Evolutionary conservation across 2,113 vertebrate species (phyloP).

Genomic region (Bubo blakistoni): DNA sequence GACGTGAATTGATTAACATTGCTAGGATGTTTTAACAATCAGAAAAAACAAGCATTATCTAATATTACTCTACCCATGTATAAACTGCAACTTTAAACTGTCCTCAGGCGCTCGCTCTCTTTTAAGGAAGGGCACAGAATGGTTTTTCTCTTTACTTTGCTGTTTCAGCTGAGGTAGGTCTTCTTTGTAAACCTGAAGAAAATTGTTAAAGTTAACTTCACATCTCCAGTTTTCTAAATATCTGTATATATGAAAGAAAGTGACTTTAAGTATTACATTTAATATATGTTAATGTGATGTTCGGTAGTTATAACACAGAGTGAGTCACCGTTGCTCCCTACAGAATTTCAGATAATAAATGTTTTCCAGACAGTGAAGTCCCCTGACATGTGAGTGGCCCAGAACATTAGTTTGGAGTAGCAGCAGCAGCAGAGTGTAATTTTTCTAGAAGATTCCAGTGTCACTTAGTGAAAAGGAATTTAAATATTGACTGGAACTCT

Average conservation of each 20-base stretch:
- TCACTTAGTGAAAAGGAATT: neutral
- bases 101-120: slow-evolving; percentile 89
- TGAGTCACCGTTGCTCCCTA: neutral
- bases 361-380: neutral
- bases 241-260: neutral
- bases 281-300: neutral
- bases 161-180: slow-evolving; percentile 95
- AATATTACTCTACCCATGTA: slow-evolving; percentile 86
- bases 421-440: neutral
- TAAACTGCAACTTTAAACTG: slow-evolving; percentile 91
- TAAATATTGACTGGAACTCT: neutral
- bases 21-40: neutral
- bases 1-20: neutral
- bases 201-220: slow-evolving; percentile 5
- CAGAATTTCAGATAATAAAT: neutral
- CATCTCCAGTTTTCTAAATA: neutral
- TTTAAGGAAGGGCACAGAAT: slow-evolving; percentile 87
- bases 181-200: slow-evolving; percentile 94
- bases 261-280: neutral
- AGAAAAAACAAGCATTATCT: neutral
- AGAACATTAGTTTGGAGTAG: neutral
- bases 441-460: neutral
- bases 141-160: slow-evolving; percentile 87
- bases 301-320: neutral
- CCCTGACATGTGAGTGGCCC: neutral